Evolutionary conservation across 2,888 invertebrate species (phyloP).

Genomic region (Calliphora vomitoria): DNA sequence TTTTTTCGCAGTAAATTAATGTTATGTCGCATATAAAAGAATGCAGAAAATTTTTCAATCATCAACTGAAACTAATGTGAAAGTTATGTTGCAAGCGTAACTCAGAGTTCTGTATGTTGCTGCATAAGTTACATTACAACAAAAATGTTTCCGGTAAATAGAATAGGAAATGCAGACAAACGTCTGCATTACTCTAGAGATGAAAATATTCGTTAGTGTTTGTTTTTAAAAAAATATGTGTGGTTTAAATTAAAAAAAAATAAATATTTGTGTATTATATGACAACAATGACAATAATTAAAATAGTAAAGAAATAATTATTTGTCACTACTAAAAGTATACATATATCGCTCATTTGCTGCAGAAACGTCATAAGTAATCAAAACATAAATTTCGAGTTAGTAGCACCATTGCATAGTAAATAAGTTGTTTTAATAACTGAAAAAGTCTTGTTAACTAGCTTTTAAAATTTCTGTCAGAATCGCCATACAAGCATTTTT

Average conservation of each 20-base stretch:
- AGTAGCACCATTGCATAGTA: too few species aligned
- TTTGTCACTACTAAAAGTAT: too few species aligned
- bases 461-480: too few species aligned
- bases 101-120: slow-evolving; percentile 11
- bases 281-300: too few species aligned
- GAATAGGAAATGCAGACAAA: slow-evolving; percentile 60
- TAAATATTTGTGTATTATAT: too few species aligned
- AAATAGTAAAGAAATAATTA: too few species aligned
- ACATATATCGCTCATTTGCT: too few species aligned
- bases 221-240: neutral
- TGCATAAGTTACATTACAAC: neutral
- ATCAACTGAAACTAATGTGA: slow-evolving; percentile 11
- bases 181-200: slow-evolving; percentile 30
- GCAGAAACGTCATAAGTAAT: too few species aligned
- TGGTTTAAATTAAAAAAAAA: neutral
- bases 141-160: slow-evolving; percentile 33
- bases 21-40: neutral
- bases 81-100: slow-evolving; percentile 19
- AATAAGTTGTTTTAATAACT: too few species aligned
- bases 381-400: too few species aligned
- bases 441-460: too few species aligned
- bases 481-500: too few species aligned
- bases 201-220: neutral
- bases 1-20: slow-evolving; percentile 26
- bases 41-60: neutral